Evolutionary conservation across 2,113 vertebrate species (phyloP), one percentile per base, ranked within the genome.

Genomic region (Apteryx owenii): DNA sequence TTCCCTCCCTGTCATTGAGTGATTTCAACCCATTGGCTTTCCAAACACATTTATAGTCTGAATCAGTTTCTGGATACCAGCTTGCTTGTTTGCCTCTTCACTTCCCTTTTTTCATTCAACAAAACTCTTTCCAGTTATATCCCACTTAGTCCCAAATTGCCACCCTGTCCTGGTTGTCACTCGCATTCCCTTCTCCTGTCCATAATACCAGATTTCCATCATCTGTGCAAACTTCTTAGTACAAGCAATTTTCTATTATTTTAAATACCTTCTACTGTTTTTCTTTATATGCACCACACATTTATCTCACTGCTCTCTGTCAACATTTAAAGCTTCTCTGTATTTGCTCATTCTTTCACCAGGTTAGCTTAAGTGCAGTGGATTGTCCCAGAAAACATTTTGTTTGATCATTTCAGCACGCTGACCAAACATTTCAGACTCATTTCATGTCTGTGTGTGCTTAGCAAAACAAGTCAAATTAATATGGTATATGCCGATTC

Each of bases 181-280:
- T 85, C 82, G 58, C 40, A 51, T 21, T 22, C 38, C 40, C 40
- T 48, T 71, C 76, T 76, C 44, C 36, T 69, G 36, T 6, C 56
- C 36, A 25, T 16, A 66, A 25, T 5, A 60, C 5, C 42, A 88
- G 36, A 96, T 50, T 92, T 66, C 78, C 14, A 5, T 86, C 72
- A 72, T 54, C 28, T 93, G 65, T 54, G 33, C 48, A 84, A 80
- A 31, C 15, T 31, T 84, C 42, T 60, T 8, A 53, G 28, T 36
- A 94, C 8, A 16, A 94, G 70, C 61, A 33, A 77, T 79, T 91
- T 96, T 83, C 72, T 83, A 22, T 66, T 89, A 79, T 93, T 96
- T 94, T 88, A 64, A 95, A 82, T 5, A 81, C 40, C 46, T 44
- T 38, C 64, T 38, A 54, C 50, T 40, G n/a, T 40, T 96, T 91